A percentile compares a stretch with the other conserved stretches of the same genome.
Evolutionary conservation across 1,140 invertebrate species (phyloP).

Genomic region (Leptinotarsa lineolata): DNA sequence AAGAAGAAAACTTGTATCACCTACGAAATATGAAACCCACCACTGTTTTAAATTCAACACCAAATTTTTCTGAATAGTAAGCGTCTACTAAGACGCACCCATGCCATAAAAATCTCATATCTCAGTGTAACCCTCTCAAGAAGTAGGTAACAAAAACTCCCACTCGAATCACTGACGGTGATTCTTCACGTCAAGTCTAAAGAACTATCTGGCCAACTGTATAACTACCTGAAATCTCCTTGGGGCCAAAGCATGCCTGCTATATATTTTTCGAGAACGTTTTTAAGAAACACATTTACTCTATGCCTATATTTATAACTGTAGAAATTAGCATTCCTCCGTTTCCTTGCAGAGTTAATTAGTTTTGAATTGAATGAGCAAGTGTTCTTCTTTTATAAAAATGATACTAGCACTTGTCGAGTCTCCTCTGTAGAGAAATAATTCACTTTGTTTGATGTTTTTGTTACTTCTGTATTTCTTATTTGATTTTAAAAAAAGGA

Average conservation of each 20-base stretch:
- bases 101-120: neutral
- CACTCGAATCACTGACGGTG: conserved; percentile 15
- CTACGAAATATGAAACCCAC: no score
- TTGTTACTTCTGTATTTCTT: no score
- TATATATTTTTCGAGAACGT: neutral
- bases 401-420: no score
- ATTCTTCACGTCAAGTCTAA: conserved; percentile 12
- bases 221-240: conserved; percentile 28
- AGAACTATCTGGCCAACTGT: conserved; percentile 26
- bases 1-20: no score
- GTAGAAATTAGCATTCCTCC: neutral
- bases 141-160: conserved; percentile 29
- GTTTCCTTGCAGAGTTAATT: neutral
- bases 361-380: neutral
- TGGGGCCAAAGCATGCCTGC: conserved; percentile 3
- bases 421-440: no score
- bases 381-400: neutral
- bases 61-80: no score
- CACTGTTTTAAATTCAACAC: no score
- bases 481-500: no score
- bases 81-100: neutral
- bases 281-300: neutral
- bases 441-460: no score
- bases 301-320: conserved; percentile 1
- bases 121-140: neutral